Evolutionary conservation across 2,888 invertebrate genomes (phyloP), one percentile per base, ranked within the genome.

Genomic region (Ornithoptera alexandrae): DNA sequence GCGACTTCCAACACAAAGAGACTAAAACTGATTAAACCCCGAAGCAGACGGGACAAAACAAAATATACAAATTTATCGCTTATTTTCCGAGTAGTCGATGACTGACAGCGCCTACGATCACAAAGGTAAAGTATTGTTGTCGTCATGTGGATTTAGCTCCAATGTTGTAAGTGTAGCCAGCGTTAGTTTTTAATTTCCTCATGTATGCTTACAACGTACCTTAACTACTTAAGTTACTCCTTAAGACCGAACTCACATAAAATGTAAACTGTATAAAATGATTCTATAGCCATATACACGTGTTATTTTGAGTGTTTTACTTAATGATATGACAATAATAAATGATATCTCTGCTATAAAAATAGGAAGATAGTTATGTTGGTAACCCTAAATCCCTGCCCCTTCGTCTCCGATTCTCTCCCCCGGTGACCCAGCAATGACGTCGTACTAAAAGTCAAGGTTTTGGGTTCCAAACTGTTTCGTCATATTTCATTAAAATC

Each of bases 381-480:
- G 86, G 89, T 79, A 88, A 78, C 73, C 81, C 78, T 78, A 46
- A 70, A 76, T 62, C 68, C 57, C 62, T 73, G 77, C 72, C 74
- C 56, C 56, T n/a, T n/a, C 20, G 56, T 10, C 12, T 79, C 81
- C 75, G 78, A 74, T 78, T 71, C 75, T 78, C 78, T 79, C 75
- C 77, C 67, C 77, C 69, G 60, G 17, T 71, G 68, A 72, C 79
- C 78, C 74, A 76, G 67, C 73, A 74, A 81, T 83, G 85, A 85
- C 86, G 84, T 81, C 71, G 46, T 74, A 74, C 76, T 71, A 70
- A 77, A 79, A 75, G 84, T 83, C 77, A 87, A 92, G 90, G 91
- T 92, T 90, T 92, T 86, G 89, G 76, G 92, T 91, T 91, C 75
- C 92, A 74, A 92, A 78, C 75, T 71, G 79, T 81, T 86, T 84